These are phyloP conservation scores for Hippocampus mohnikei DNA, from an alignment of 2,113 vertebrate genomes.

Conservation along the genomic window DNA sequence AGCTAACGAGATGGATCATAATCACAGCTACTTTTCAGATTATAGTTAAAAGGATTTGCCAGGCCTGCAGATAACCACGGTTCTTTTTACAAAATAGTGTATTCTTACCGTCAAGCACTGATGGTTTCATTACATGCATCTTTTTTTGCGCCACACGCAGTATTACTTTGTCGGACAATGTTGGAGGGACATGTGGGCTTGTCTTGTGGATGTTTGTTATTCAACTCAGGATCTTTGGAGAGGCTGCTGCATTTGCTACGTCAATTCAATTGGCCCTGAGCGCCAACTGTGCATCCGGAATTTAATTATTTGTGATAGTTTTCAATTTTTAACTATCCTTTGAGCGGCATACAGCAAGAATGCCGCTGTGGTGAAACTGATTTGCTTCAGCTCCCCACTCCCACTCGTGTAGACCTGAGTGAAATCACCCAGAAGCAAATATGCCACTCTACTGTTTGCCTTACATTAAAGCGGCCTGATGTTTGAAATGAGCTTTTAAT, in stretches of 20 bases:
- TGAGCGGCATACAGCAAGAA: constrained; percentile 36
- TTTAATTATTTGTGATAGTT: constrained; percentile 67
- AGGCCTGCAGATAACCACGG: neutral
- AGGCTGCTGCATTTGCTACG: constrained; percentile 70
- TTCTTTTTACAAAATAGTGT: neutral
- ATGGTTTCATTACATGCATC: constrained; percentile 8
- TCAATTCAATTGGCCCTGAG: constrained; percentile 71
- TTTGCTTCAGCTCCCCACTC: neutral
- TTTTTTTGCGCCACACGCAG: constrained; percentile 32
- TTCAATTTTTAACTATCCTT: constrained; percentile 57
- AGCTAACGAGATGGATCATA: neutral
- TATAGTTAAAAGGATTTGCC: constrained; percentile 2
- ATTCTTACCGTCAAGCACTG: constrained; percentile 6
- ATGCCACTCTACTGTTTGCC: constrained; percentile 24
- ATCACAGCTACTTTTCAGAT: constrained; percentile 2
- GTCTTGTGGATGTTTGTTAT: constrained; percentile 70
- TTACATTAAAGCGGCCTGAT: constrained; percentile 4
- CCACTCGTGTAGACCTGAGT: constrained; percentile 7
- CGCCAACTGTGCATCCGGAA: constrained; percentile 59
- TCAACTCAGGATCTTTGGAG: constrained; percentile 69
- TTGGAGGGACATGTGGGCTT: constrained; percentile 52
- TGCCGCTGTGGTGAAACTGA: constrained; percentile 19
- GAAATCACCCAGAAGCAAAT: constrained; percentile 18
- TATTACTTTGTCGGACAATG: constrained; percentile 43
- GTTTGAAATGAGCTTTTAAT: constrained; percentile 13